Conservation (phyloP, 2,797 vertebrate genomes). For the Sebastes hubbsi region DNA sequence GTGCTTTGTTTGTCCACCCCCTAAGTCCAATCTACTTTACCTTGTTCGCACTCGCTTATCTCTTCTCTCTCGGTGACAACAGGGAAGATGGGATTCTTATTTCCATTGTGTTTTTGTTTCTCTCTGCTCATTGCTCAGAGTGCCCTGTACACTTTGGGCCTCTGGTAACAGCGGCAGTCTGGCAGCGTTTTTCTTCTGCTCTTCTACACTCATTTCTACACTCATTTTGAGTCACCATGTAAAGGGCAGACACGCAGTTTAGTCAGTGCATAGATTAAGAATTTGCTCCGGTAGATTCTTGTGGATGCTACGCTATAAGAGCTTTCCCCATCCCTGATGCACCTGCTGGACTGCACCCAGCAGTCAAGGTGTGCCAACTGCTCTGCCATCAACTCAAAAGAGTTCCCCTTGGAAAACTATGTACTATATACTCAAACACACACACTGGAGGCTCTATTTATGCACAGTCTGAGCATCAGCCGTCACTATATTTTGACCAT, state of each 20-base stretch:
- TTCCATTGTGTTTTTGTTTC: not conserved
- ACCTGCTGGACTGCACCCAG: slow-evolving; percentile 69
- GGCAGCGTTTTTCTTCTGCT: not conserved
- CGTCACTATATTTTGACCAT: slow-evolving; percentile 40
- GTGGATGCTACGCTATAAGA: slow-evolving; percentile 13
- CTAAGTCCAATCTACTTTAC: slow-evolving; percentile 29
- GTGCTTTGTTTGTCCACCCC: slow-evolving; percentile 7
- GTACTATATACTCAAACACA: not conserved
- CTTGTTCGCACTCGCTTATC: slow-evolving; percentile 43
- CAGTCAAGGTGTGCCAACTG: slow-evolving; percentile 67
- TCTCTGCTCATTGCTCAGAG: not conserved
- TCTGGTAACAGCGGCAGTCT: not conserved
- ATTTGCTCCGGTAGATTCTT: not conserved
- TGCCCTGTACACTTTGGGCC: not conserved
- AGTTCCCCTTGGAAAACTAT: slow-evolving; percentile 30
- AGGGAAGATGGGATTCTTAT: slow-evolving; percentile 49
- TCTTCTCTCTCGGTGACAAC: slow-evolving; percentile 26
- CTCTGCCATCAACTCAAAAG: slow-evolving; percentile 51
- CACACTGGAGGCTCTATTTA: slow-evolving; percentile 7
- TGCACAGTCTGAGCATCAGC: slow-evolving; percentile 23
- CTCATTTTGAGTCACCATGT: not conserved
- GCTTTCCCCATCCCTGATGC: slow-evolving; percentile 52
- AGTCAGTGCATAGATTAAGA: not conserved
- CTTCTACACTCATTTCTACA: not conserved
- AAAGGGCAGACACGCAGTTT: not conserved